Base-by-base conservation (phyloP, 2,888 invertebrate genomes). In the Sphaerophoria rueppellii region DNA sequence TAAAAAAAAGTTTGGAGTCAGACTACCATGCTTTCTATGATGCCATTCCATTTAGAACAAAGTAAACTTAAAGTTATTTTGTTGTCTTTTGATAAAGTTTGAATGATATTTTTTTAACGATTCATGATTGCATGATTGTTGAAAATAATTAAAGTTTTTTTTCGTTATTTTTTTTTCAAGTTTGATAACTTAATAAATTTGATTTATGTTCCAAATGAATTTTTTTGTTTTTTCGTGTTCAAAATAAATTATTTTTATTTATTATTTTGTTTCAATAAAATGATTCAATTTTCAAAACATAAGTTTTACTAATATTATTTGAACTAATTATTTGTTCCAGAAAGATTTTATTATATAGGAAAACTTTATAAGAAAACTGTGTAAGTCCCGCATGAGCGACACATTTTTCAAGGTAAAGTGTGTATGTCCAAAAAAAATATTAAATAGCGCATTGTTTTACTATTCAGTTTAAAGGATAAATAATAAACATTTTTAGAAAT, bases 1-100 rank as follows among this genome's bases (percentile, higher is more conserved):
- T 57, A 11, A 55, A 55, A 6, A 55, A 55, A 55, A 35, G 55
- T n/a, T 55, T 55, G n/a, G 7, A 14, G 14, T 35, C 57, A 14
- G 35, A 37, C 14, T 14, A 57, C 7, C 37, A 37, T 37, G 14
- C 37, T 37, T 57, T 37, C 35, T 37, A 57, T 14, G 37, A 57
- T 37, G 37, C 37, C 32, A 57, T 37, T 57, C 37, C 14, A 14
- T 57, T 14, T 57, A 35, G 3, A 16, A 52, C 52, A 52, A 52
- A 52, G 52, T 40, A 40, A 7, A 16, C 24, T 24, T 52, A 24
- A 24, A 52, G 3, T 6, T 52, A 24, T 52, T 52, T 52, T 24
- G n/a, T 52, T 16, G 6, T 40, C 24, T 24, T 24, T 24, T 24
- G 24, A 24, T 24, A 2, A 24, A 24, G 24, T 24, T 24, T 24